Conservation (phyloP, 92 coral and sea anemone genomes). For the Zoanthus solanderi region DNA sequence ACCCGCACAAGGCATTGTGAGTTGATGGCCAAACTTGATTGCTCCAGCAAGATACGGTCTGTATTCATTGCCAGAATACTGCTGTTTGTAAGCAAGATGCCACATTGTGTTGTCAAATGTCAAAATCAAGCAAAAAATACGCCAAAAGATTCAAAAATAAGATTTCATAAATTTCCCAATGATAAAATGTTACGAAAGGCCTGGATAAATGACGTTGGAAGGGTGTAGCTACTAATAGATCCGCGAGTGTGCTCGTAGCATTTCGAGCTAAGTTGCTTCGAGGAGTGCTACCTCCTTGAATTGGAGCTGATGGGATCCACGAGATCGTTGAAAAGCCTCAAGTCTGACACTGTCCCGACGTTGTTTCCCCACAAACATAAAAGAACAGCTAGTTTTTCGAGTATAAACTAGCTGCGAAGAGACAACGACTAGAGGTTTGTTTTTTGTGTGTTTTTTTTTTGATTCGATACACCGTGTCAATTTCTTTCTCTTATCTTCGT, state of each 20-base stretch:
- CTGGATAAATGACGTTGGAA: background rate
- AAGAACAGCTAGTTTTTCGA: background rate
- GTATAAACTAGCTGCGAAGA: background rate
- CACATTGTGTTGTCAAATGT: too few relatives aligned
- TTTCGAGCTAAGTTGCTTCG: background rate
- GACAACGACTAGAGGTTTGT: too few relatives aligned
- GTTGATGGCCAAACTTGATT: too few relatives aligned
- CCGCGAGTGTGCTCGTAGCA: background rate
- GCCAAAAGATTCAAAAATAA: background rate
- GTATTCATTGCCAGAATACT: too few relatives aligned
- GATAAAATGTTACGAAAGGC: background rate
- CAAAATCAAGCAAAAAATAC: too few relatives aligned
- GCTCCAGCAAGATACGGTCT: too few relatives aligned
- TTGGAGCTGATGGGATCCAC: background rate
- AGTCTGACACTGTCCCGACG: background rate
- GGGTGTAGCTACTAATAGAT: background rate
- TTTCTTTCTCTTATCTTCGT: too few relatives aligned
- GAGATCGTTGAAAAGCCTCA: background rate
- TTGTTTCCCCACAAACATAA: background rate
- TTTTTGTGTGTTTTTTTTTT: too few relatives aligned
- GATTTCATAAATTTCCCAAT: background rate
- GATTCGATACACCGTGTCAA: too few relatives aligned
- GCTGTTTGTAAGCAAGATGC: too few relatives aligned
- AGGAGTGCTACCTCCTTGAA: background rate
- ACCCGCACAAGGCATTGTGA: too few relatives aligned